Evolutionary conservation across 2,113 vertebrate genomes (phyloP).

Genomic region (Gobiocypris rarus): DNA sequence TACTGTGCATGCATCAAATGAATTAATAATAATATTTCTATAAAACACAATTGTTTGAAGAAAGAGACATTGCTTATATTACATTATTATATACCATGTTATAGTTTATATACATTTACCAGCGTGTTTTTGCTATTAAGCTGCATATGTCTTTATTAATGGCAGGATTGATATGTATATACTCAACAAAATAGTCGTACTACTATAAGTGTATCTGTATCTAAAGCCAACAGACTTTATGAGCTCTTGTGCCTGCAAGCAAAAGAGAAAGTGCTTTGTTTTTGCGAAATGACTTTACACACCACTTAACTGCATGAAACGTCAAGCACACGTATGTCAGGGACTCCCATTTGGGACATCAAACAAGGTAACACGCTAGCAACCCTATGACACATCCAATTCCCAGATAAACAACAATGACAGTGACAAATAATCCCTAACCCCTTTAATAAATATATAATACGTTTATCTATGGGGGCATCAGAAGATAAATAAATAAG

Average conservation of each 20-base stretch:
- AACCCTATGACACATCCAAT: conserved; percentile 65
- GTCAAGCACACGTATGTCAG: conserved; percentile 63
- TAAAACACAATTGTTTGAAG: not conserved
- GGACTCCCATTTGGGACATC: conserved; percentile 59
- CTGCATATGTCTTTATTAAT: not conserved
- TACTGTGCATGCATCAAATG: not conserved
- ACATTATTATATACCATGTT: not conserved
- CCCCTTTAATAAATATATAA: conserved; percentile 45
- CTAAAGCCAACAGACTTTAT: conserved; percentile 11
- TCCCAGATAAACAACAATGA: conserved; percentile 63
- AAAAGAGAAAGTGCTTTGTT: not conserved
- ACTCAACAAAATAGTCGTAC: not conserved
- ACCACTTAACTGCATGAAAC: conserved; percentile 52
- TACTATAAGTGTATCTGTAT: not conserved
- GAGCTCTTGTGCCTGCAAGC: conserved; percentile 4
- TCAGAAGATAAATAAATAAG: conserved; percentile 14
- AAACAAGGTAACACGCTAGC: conserved; percentile 63
- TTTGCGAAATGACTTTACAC: conserved; percentile 29
- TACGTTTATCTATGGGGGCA: conserved; percentile 23
- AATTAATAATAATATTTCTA: not conserved
- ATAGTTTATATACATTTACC: not conserved
- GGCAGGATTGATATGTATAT: not conserved
- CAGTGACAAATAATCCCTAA: conserved; percentile 52
- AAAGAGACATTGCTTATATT: not conserved
- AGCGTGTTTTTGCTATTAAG: not conserved